These are phyloP conservation scores for Petrocephalus microphthalmus DNA, from an alignment of 2,113 vertebrate species.

Conservation along the genomic window DNA sequence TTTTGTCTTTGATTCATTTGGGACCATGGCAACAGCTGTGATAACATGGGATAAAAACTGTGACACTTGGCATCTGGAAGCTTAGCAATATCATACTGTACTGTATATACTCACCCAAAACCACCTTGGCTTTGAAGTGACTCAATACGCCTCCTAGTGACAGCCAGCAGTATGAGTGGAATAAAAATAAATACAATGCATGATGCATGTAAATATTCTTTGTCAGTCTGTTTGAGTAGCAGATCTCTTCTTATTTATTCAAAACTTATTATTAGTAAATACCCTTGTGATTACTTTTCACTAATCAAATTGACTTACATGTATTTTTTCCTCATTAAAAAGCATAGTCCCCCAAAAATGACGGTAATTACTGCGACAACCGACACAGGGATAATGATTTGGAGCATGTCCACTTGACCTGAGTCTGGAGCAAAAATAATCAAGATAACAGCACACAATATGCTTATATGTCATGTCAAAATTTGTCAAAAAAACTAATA, in stretches of 20 bases:
- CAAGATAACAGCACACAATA: background rate
- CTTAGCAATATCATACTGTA: background rate
- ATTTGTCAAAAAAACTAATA: background rate
- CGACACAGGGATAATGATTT: slow-evolving; percentile 49
- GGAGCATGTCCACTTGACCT: slow-evolving; percentile 37
- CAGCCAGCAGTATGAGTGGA: background rate
- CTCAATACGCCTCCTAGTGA: background rate
- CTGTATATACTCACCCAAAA: background rate
- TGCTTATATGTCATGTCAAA: background rate
- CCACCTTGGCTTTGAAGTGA: background rate
- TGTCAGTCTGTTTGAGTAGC: background rate
- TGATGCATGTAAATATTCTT: background rate
- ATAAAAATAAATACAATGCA: background rate
- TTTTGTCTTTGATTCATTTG: background rate
- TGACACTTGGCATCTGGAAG: background rate
- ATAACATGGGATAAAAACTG: background rate
- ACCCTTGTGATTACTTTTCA: background rate
- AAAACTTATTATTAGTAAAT: background rate
- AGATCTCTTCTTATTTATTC: background rate
- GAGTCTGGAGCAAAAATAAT: background rate
- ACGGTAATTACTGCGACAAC: slow-evolving; percentile 28
- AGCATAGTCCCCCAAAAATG: slow-evolving; percentile 42
- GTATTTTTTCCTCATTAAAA: slow-evolving; percentile 51
- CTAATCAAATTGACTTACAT: slow-evolving; percentile 41
- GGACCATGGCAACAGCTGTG: background rate